Conservation (phyloP, 2,113 vertebrate species). For the Himantopus leucocephalus region DNA sequence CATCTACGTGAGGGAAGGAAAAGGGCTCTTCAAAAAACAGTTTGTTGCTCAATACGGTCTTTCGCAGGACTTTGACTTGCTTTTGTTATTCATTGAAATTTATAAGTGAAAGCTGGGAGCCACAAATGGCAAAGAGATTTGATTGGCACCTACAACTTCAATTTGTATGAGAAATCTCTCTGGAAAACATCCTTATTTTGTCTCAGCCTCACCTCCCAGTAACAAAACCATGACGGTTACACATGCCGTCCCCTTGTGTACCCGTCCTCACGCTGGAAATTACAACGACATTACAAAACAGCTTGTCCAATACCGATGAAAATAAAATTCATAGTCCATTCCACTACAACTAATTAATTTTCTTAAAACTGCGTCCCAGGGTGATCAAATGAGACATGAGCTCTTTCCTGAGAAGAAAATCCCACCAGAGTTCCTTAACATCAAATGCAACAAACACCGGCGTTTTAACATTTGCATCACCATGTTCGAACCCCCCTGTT, state of each 20-base stretch:
- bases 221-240: background rate
- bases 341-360: constrained; percentile 51
- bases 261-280: background rate
- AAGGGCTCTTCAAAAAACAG: background rate
- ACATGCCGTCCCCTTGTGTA: background rate
- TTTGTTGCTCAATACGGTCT: background rate
- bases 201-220: background rate
- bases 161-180: constrained; percentile 25
- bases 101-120: background rate
- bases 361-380: constrained; percentile 12
- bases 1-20: background rate
- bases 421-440: constrained; percentile 33
- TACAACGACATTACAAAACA: constrained; percentile 1
- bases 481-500: background rate
- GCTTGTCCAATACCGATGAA: background rate
- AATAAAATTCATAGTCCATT: constrained; percentile 33
- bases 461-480: background rate
- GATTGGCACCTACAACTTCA: constrained; percentile 31
- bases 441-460: constrained; percentile 39
- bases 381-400: constrained; percentile 46
- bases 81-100: constrained; percentile 41
- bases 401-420: constrained; percentile 46
- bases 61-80: background rate
- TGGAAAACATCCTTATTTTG: constrained; percentile 14
- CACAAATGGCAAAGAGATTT: constrained; percentile 1